Evolutionary conservation across 1,140 invertebrate species (phyloP), one percentile per base, ranked within the genome.

Genomic region (Scaptomyza graminum): DNA sequence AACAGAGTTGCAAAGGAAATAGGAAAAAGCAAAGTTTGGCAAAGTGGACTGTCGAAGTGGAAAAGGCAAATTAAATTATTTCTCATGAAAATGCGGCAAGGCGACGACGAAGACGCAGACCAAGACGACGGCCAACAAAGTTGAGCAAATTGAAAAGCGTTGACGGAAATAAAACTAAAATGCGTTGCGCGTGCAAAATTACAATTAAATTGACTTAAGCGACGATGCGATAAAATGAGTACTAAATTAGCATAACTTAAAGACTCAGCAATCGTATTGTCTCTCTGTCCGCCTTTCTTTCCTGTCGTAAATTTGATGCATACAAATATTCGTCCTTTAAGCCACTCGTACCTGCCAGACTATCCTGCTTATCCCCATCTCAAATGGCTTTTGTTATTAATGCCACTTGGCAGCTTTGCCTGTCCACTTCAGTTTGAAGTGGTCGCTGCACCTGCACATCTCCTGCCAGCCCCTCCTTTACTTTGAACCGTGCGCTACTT

Each of bases 191-290:
- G 75, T 82, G 73, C 68, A 79, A 88, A 88, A 88, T 88, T 88
- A 87, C 79, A 88, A 87, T 88, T 79, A 87, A 88, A 88, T 88
- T 88, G 83, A 88, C 81, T 87, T 85, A 75, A 62, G 72, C 78
- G 78, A 59, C 72, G 82, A 70, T 59, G 75, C 82, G 82, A 82
- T 87, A 82, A 88, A 87, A 87, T 72, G n/a, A 41, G 37, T n/a
- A n/a, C 37, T 74, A 88, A 88, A 88, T 88, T 88, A 88, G 78
- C 83, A 87, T 88, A 88, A 88, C 76, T 88, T 80, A 71, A 60
- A 87, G 72, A 43, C 56, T 37, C 37, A 34, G 49, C 62, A 81
- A 81, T 76, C 63, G 59, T 60, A 79, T 72, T 31, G n/a, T 51
- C 41, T 34, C 31, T 8, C 4, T 41, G 12, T 41, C 37, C 7